Conservation (phyloP, 1,140 invertebrate species). For the Meteorus sp. region DNA sequence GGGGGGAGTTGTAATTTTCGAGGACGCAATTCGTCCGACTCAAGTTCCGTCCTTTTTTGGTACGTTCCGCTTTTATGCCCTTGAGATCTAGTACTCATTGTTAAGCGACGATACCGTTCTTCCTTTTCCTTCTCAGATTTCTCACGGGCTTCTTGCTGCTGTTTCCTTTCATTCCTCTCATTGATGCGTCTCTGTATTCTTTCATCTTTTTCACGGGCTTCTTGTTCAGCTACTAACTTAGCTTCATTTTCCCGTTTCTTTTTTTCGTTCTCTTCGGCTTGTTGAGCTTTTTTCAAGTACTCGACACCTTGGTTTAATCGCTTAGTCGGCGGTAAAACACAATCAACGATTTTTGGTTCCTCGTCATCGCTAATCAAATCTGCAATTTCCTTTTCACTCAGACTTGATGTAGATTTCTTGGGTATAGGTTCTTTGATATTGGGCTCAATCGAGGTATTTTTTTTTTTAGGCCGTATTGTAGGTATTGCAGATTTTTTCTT, state of each 20-base stretch:
- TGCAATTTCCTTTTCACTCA: constrained; percentile 4
- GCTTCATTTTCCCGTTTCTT: neutral
- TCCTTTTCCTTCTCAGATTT: constrained; percentile 4
- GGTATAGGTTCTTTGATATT: neutral
- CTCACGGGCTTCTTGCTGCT: neutral
- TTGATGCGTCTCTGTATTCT: neutral
- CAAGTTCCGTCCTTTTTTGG: constrained; percentile 6
- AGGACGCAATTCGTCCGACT: neutral
- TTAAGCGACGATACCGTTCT: constrained; percentile 7
- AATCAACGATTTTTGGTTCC: neutral
- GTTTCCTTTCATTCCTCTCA: neutral
- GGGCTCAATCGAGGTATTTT: neutral
- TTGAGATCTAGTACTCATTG: neutral
- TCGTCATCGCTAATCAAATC: constrained; percentile 3
- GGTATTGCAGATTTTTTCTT: neutral
- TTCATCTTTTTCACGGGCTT: neutral
- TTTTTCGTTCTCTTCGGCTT: neutral
- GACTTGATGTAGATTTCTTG: neutral
- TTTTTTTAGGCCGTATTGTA: neutral
- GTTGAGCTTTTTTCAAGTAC: neutral
- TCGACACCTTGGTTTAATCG: too few relatives aligned
- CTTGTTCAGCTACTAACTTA: neutral
- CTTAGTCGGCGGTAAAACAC: neutral
- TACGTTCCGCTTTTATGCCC: neutral
- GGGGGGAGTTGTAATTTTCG: neutral